Evolutionary conservation across 2,113 vertebrate species (phyloP), one percentile per base, ranked within the genome.

Genomic region (Hemichromis elongatus): DNA sequence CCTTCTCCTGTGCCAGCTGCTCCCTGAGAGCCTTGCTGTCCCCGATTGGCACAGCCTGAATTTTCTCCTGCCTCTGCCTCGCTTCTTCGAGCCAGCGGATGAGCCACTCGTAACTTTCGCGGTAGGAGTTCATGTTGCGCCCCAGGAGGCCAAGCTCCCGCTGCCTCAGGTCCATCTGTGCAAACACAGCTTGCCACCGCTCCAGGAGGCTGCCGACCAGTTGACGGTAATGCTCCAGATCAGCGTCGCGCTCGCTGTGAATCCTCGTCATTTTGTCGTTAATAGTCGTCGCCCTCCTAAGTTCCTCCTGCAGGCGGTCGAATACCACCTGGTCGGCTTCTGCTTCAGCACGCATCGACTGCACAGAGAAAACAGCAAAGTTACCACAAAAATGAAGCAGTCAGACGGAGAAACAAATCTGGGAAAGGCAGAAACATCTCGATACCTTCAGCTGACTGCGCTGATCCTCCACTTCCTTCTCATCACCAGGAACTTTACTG

Each of bases 1-100:
- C 98, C 98, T 98, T 97, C 94, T 99, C 97, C 88, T 97, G 96
- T 40, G 92, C 95, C 88, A 99, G 96, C 80, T 99, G 98, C 82
- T 98, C 95, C 28, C 94, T 94, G 45, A 98, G 97, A 0, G 91
- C 90, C 87, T 77, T 93, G 94, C 95, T 96, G 92, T 95, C 88
- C 0, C 96, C 90, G 73, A 98, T 85, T 2, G 97, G 96, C 88
- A 97, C 92, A 0, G 97, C 96, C 73, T 99, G 98, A 85, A 99
- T 96, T 78, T 92, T 90, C 90, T 99, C 98, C 95, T 99, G 99
- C 21, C 95, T 95, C 91, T 90, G 94, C 81, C 95, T 95, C 11
- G 97, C 97, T 0, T 98, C 97, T 1, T n/a, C 86, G 4, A 98
- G 95, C 98, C 99, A 99, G 19, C 70, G 80, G 9, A 95, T 97